Base-by-base conservation (phyloP, 2,113 vertebrate species). In the Triplophysa rosa region DNA sequence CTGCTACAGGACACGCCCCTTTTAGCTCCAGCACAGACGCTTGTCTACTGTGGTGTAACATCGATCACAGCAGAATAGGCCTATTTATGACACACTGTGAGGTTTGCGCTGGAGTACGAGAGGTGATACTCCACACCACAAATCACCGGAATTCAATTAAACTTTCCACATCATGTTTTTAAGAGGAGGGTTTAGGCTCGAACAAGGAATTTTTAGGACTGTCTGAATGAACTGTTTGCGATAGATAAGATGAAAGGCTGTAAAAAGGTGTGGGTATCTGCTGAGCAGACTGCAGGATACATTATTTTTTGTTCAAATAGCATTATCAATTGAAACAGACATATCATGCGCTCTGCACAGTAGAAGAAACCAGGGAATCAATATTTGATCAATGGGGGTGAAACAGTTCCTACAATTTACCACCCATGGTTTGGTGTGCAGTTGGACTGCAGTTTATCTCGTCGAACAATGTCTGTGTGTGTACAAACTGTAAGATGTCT, bases 321-420 rank as follows among this genome's bases (percentile, higher is more conserved):
- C 45, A 65, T 65, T 76, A 76, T 65, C 73, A 26, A 74, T 47
- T 74, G 21, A 74, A 74, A 74, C 23, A 13, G 58, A 74, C 37
- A 74, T 40, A 10, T 19, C 58, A 74, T 62, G 47, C 42, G 23
- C 71, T 47, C 58, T n/a, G 40, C 23, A 26, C 2, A 17, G 37
- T 29, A 63, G 58, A 23, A 47, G 37, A 14, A 65, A 77, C 62
- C 33, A 80, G 62, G 56, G 13, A 42, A 65, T 23, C 26, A 54
- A 33, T 66, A 69, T 77, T 54, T 58, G 21, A 64, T 70, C 67
- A 63, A 7, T 59, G 40, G 33, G 29, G 37, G 58, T 26, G 14
- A 74, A 74, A 23, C 56, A 24, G 52, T 61, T 61, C 21, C 67
- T 29, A 59, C 3, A 21, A n/a, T 42, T 42, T 19, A 59, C 9